These are phyloP conservation scores for Otolemur garnettii DNA, from an alignment of 2,113 vertebrate genomes.

Conservation along the genomic window DNA sequence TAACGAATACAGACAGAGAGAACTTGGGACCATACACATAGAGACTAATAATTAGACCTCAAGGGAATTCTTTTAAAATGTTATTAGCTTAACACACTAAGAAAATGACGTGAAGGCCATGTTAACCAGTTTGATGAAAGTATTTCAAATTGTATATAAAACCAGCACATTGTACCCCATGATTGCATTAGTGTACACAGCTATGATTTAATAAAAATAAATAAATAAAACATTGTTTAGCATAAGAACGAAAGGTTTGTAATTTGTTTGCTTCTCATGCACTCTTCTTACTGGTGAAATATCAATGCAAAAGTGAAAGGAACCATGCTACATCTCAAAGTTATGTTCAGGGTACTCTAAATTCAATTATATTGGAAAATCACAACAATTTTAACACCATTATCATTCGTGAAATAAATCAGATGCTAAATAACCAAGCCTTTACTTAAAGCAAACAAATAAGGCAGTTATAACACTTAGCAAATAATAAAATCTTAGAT, in stretches of 20 bases:
- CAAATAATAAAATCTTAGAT: background rate
- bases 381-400: background rate
- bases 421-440: background rate
- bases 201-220: no score
- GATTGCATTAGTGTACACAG: no score
- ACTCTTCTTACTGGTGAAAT: background rate
- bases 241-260: background rate
- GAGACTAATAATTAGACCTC: conserved; percentile 1
- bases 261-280: background rate
- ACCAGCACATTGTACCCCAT: no score
- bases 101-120: no score
- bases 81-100: background rate
- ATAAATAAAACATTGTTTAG: no score
- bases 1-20: background rate
- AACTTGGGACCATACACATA: background rate
- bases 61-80: background rate
- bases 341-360: background rate
- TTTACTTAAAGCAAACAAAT: background rate
- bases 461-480: background rate
- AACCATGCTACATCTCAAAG: background rate
- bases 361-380: background rate
- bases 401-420: background rate
- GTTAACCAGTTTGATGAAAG: no score
- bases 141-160: no score
- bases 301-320: background rate